A percentile compares a stretch with the other conserved stretches of the same genome.
These are phyloP conservation scores for Myotis findleyi DNA, from an alignment of 2,797 vertebrate species.

Conservation along the genomic window DNA sequence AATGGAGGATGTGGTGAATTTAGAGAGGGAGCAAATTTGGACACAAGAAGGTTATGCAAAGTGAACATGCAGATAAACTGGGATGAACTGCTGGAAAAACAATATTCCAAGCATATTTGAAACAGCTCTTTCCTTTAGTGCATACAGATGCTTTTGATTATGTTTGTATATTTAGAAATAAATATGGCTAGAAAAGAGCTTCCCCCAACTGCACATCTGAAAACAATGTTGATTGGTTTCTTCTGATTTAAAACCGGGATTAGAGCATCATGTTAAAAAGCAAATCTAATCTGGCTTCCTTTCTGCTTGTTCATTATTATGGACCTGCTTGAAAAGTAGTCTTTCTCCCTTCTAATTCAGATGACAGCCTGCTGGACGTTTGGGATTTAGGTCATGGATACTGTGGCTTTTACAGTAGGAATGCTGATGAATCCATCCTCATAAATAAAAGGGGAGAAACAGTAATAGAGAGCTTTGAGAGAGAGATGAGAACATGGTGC, in stretches of 20 bases:
- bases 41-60: background rate
- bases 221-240: conserved; percentile 48
- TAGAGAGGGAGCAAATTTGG: background rate
- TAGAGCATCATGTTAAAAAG: background rate
- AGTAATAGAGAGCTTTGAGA: background rate
- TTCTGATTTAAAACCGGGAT: conserved; percentile 12
- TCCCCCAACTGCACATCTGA: conserved; percentile 53
- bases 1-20: conserved; percentile 18
- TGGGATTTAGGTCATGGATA: conserved; percentile 1
- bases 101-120: background rate
- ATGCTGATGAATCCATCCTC: background rate
- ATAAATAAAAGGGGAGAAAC: conserved; percentile 32
- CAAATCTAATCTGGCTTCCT: conserved; percentile 22
- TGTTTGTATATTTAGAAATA: conserved; percentile 61
- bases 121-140: background rate
- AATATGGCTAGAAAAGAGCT: conserved; percentile 4
- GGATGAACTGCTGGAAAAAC: conserved; percentile 6
- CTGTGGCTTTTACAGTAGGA: conserved; percentile 8
- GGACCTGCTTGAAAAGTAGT: conserved; percentile 42
- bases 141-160: background rate
- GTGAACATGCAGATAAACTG: background rate
- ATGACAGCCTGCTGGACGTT: conserved; percentile 5
- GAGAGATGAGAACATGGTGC: background rate
- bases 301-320: background rate
- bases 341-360: conserved; percentile 44